Evolutionary conservation across 2,888 invertebrate species (phyloP).

Genomic region (Crepidodera aurea): DNA sequence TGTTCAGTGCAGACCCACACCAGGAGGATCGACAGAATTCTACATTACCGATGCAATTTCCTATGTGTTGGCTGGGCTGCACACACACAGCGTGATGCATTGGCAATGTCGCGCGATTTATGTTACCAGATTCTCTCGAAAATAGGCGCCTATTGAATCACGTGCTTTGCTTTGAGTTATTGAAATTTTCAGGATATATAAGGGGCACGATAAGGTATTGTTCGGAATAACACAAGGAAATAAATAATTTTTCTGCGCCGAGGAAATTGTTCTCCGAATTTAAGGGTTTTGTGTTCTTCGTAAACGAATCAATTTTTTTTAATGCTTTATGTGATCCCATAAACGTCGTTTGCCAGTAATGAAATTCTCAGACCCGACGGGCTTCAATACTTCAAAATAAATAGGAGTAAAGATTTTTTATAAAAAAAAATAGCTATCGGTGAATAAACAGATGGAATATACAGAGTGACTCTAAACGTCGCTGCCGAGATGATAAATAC

Average conservation of each 20-base stretch:
- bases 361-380: not conserved
- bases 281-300: not conserved
- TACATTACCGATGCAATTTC: conserved; percentile 52
- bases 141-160: conserved; percentile 30
- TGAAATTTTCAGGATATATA: conserved; percentile 28
- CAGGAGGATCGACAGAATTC: conserved; percentile 39
- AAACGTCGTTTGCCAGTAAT: not conserved
- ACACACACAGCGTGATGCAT: conserved; percentile 38
- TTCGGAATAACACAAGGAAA: conserved; percentile 12
- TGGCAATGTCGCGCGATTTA: conserved; percentile 37
- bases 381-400: not conserved
- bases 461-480: no score
- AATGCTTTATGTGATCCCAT: not conserved
- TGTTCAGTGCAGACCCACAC: conserved; percentile 40
- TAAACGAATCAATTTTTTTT: not conserved
- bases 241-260: not conserved
- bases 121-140: conserved; percentile 23
- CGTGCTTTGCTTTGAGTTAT: conserved; percentile 31
- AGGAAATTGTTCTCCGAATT: conserved; percentile 6
- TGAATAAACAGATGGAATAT: no score
- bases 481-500: no score
- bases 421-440: no score
- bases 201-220: conserved; percentile 24
- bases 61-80: conserved; percentile 33
- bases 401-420: no score